Evolutionary conservation across 1,140 invertebrate species (phyloP).

Genomic region (Megalopta genalis): DNA sequence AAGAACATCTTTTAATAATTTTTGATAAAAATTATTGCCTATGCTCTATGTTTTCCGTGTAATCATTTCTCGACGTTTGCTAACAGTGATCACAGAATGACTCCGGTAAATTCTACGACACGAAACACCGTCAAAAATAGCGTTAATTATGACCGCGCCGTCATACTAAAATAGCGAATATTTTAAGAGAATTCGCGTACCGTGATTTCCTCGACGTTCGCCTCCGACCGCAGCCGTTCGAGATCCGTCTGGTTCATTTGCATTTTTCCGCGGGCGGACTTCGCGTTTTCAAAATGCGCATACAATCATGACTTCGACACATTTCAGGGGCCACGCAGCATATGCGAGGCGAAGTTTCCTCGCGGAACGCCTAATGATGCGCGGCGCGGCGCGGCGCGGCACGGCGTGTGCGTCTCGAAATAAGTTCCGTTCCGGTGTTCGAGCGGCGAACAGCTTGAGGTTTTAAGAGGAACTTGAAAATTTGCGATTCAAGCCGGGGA

Average conservation of each 20-base stretch:
- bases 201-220: background rate
- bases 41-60: too few species aligned
- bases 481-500: constrained; percentile 9
- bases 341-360: constrained; percentile 2
- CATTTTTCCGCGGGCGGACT: background rate
- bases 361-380: background rate
- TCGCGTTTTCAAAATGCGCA: background rate
- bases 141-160: too few species aligned
- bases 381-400: background rate
- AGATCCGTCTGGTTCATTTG: background rate
- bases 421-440: constrained; percentile 16
- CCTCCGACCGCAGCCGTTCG: background rate
- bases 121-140: too few species aligned
- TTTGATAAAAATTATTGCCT: too few species aligned
- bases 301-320: background rate
- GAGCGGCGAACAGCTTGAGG: constrained; percentile 1
- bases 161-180: too few species aligned
- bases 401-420: constrained; percentile 16
- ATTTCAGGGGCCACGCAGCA: background rate
- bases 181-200: too few species aligned
- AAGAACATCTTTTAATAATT: too few species aligned
- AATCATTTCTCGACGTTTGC: too few species aligned
- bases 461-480: constrained; percentile 35
- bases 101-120: too few species aligned
- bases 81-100: too few species aligned